These are phyloP conservation scores for Criorhina ranunculi DNA, from an alignment of 2,888 invertebrate genomes.

Conservation along the genomic window DNA sequence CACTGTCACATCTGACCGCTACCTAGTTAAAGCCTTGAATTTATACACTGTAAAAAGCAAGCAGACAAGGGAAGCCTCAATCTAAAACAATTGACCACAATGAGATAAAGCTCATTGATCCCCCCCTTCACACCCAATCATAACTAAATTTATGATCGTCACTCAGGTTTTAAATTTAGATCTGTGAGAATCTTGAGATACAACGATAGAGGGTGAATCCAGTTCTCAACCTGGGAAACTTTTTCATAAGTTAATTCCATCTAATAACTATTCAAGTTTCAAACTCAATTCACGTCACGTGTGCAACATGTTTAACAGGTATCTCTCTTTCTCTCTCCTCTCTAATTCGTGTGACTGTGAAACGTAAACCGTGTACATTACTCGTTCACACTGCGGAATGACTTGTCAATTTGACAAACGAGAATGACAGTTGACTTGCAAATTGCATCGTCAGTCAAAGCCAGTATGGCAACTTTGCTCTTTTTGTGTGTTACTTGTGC, in stretches of 20 bases:
- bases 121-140: neutral
- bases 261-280: conserved; percentile 48
- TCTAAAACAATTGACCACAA: conserved; percentile 75
- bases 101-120: conserved; percentile 62
- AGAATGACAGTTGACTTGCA: conserved; percentile 58
- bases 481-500: conserved; percentile 23
- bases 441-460: conserved; percentile 48
- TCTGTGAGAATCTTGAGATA: conserved; percentile 54
- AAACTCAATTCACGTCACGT: conserved; percentile 57
- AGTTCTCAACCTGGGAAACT: conserved; percentile 34
- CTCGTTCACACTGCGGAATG: conserved; percentile 26
- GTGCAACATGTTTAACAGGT: conserved; percentile 39
- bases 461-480: conserved; percentile 33
- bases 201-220: neutral
- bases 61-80: conserved; percentile 65
- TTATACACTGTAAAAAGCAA: conserved; percentile 8
- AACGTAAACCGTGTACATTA: neutral
- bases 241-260: conserved; percentile 36
- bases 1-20: conserved; percentile 35
- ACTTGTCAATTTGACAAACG: conserved; percentile 50
- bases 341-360: neutral
- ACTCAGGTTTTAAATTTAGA: conserved; percentile 46
- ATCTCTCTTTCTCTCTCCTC: neutral
- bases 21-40: conserved; percentile 44
- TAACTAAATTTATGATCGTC: conserved; percentile 53